Evolutionary conservation across 2,888 invertebrate species (phyloP), one percentile per base, ranked within the genome.

Genomic region (Atherix ibis): DNA sequence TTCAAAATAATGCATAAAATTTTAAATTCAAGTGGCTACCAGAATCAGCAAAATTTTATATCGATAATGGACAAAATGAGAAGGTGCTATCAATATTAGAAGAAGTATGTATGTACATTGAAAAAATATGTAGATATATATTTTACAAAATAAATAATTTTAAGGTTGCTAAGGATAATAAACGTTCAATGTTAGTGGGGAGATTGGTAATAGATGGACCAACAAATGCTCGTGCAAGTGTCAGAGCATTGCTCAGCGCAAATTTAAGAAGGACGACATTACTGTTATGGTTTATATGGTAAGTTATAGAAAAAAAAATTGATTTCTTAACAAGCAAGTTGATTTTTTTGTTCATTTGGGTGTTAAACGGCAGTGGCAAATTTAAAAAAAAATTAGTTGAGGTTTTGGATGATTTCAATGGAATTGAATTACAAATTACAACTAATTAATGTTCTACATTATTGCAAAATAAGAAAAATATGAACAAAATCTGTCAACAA

Each of bases 221-320:
- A 1, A 68, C 70, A 19, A 42, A 36, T 5, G 30, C 40, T 10
- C 66, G 76, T 31, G 82, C 81, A 4, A 66, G 75, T 31, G 63
- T 82, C 32, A 67, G 68, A 47, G 81, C 82, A 50, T 63, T 88
- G 5, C 63, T 84, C 8, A 74, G 83, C 40, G 80, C 83, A 10
- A 84, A 85, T 43, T 66, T 89, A 41, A 67, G 83, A 50, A 70
- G 71, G 43, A 92, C 92, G 3, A 91, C 91, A 9, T 53, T 89
- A 15, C 63, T 92, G 13, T 66, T 94, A 3, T 92, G 92, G 92
- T 76, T 91, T 46, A 89, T 94, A 48, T 94, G 92, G 92, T 85
- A 62, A n/a, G n/a, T n/a, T n/a, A n/a, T n/a, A n/a, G n/a, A n/a
- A n/a, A n/a, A n/a, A n/a, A n/a, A n/a, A n/a, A n/a, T n/a, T n/a